Evolutionary conservation across 2,113 vertebrate species (phyloP), one percentile per base, ranked within the genome.

Genomic region (Eira barbara): DNA sequence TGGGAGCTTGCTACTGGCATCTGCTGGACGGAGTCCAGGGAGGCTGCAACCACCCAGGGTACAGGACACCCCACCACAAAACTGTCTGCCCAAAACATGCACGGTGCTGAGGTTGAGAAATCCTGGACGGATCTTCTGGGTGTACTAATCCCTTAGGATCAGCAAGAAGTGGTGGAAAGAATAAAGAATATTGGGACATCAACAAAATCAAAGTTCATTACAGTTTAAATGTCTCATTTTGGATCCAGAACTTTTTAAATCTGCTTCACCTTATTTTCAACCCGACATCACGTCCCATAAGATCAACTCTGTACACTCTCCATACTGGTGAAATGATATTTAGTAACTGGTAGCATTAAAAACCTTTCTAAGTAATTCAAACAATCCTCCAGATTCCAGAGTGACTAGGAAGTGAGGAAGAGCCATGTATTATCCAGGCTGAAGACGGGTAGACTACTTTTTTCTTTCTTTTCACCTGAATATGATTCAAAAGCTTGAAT

Each of bases 291-390:
- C 81, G 98, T 73, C 8, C 85, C 23, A 0, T 21, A 97, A 94
- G 0, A 29, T 61, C 34, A 31, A 57, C 82, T 21, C 76, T 82
- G 81, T 74, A 96, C 95, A 86, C 59, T 92, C 29, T 81, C 80
- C 42, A 93, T 4, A 39, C 14, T 97, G 29, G 94, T 95, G 95
- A 95, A 2, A 8, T n/a, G 45, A 91, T 91, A 87, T 84, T 98
- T 39, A 36, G 92, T 93, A 92, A 96, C 78, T 83, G 95, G 97
- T 90, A 89, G 42, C 1, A 57, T 89, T 97, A 23, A 65, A 92
- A 89, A 85, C 83, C 69, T 90, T 84, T 88, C 85, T 98, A 97
- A 97, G 98, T 97, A 97, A 98, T 98, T 98, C 80, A 96, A 95
- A 91, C 2, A 0, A 91, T 18, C 67, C 87, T 65, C 42, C 49